Evolutionary conservation across 2,888 invertebrate genomes (phyloP).

Genomic region (Epinotia bilunana): DNA sequence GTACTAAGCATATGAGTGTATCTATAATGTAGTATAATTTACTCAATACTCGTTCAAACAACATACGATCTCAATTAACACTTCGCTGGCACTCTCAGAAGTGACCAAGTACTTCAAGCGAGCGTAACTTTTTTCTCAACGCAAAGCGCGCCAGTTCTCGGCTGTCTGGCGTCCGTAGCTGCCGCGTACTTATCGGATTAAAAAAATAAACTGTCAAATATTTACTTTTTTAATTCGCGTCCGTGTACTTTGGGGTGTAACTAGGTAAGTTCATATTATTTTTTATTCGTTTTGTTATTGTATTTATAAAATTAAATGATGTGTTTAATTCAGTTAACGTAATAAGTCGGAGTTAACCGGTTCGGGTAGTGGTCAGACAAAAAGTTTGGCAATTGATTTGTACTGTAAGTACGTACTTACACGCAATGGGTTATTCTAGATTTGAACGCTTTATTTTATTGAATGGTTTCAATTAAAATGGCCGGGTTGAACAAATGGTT

Average conservation of each 20-base stretch:
- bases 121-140: slow-evolving; percentile 30
- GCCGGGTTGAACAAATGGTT: no score
- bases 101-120: neutral
- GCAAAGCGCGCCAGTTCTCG: slow-evolving; percentile 29
- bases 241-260: slow-evolving; percentile 19
- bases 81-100: neutral
- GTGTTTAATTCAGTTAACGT: neutral
- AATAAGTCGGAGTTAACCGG: slow-evolving; percentile 25
- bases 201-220: slow-evolving; percentile 33
- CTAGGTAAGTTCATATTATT: slow-evolving; percentile 30
- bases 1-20: no score
- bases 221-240: slow-evolving; percentile 20
- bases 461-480: neutral
- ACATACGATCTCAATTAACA: slow-evolving; percentile 8
- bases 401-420: slow-evolving; percentile 1
- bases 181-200: slow-evolving; percentile 27
- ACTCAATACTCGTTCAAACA: neutral
- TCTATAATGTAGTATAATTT: neutral
- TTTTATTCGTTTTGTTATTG: neutral
- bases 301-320: neutral
- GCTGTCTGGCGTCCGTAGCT: slow-evolving; percentile 20
- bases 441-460: neutral
- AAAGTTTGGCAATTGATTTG: slow-evolving; percentile 31
- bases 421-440: slow-evolving; percentile 2
- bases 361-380: slow-evolving; percentile 28